phyloP scores from a whole-genome alignment of 2,113 vertebrate species.

The Silurus asotus region DNA sequence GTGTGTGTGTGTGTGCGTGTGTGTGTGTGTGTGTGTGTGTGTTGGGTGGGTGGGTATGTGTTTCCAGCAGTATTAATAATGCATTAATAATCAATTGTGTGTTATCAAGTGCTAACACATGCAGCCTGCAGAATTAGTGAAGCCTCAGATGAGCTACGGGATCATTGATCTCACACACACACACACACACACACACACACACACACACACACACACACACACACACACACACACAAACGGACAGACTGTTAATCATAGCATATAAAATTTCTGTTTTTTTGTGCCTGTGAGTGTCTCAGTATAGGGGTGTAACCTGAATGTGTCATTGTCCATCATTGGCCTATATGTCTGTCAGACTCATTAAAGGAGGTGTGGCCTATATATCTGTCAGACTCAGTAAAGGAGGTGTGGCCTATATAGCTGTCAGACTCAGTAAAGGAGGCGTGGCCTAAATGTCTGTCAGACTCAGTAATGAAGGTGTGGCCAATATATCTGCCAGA shows the following conservation, averaged over 20 bases:
- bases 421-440: background rate
- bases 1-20: conserved; percentile 47
- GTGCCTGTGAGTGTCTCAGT: background rate
- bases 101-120: conserved; percentile 62
- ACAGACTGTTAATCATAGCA: background rate
- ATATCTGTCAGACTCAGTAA: background rate
- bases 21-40: conserved; percentile 38
- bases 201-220: conserved; percentile 42
- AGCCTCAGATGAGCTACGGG: conserved; percentile 51
- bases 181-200: background rate
- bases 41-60: conserved; percentile 46
- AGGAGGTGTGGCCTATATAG: background rate
- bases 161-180: conserved; percentile 45
- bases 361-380: background rate
- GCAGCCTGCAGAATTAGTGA: conserved; percentile 60
- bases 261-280: conserved; percentile 22
- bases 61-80: conserved; percentile 67
- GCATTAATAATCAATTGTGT: conserved; percentile 73
- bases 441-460: background rate
- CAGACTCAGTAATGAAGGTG: background rate
- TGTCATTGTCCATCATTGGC: too few relatives aligned
- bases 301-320: too few relatives aligned
- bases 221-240: conserved; percentile 36
- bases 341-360: background rate
- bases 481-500: background rate